Evolutionary conservation across 2,113 vertebrate species (phyloP).

Genomic region (Emydura subglobosa): DNA sequence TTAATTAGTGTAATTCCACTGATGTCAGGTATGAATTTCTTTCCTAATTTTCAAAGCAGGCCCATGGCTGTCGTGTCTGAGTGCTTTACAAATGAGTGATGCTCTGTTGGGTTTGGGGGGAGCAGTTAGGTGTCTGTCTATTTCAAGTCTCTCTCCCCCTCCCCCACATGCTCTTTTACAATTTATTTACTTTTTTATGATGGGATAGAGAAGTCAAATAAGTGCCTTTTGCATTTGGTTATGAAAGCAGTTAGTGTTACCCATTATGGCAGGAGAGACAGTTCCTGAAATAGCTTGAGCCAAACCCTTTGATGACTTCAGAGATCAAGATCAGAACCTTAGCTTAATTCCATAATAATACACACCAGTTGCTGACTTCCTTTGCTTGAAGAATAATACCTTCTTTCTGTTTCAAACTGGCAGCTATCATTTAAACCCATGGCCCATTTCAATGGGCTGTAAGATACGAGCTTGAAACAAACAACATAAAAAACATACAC

Average conservation of each 20-base stretch:
- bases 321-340: constrained; percentile 49
- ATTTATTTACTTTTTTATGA: constrained; percentile 29
- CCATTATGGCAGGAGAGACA: background rate
- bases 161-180: background rate
- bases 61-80: background rate
- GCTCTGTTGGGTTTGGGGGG: background rate
- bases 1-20: background rate
- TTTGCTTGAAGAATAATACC: constrained; percentile 28
- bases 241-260: constrained; percentile 28
- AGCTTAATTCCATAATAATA: constrained; percentile 57
- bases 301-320: constrained; percentile 32
- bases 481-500: constrained; percentile 10
- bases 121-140: background rate
- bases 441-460: background rate
- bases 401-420: constrained; percentile 48
- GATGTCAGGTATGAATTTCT: background rate
- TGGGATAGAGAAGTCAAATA: constrained; percentile 32
- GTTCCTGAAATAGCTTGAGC: background rate
- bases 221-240: background rate
- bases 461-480: background rate
- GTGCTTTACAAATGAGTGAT: background rate
- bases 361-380: constrained; percentile 47
- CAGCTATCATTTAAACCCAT: constrained; percentile 1
- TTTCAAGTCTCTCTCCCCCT: background rate
- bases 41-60: background rate